Evolutionary conservation across 2,888 invertebrate genomes (phyloP).

Genomic region (Andrena hattorfiana): DNA sequence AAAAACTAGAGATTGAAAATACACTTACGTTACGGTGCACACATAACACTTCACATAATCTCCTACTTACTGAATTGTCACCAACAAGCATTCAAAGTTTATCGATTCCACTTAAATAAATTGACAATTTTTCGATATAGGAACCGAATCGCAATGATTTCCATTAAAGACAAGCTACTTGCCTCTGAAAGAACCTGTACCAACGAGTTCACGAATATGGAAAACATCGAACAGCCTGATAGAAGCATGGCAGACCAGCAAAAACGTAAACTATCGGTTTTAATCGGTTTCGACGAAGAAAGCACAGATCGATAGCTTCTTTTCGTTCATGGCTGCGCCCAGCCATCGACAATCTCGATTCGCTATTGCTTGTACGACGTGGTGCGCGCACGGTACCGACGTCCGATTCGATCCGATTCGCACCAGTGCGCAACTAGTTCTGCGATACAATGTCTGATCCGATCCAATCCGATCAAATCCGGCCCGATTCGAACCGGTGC

Average conservation of each 20-base stretch:
- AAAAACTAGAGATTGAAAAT: too few relatives aligned
- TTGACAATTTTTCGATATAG: too few relatives aligned
- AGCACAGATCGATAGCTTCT: conserved; percentile 42
- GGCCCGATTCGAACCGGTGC: conserved; percentile 61
- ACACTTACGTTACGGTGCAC: too few relatives aligned
- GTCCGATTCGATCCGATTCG: conserved; percentile 67
- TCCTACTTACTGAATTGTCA: too few relatives aligned
- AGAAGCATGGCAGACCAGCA: background rate
- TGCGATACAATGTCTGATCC: conserved; percentile 66
- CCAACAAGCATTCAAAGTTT: too few relatives aligned
- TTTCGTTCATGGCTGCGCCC: conserved; percentile 32
- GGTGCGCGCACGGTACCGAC: conserved; percentile 55
- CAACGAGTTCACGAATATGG: background rate
- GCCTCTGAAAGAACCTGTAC: background rate
- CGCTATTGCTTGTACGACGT: conserved; percentile 51
- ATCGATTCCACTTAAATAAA: too few relatives aligned
- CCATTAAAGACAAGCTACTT: background rate
- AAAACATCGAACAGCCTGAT: background rate
- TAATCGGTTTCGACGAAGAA: background rate
- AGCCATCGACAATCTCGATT: conserved; percentile 54
- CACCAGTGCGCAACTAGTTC: conserved; percentile 66
- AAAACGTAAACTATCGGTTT: conserved; percentile 1
- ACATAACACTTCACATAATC: too few relatives aligned
- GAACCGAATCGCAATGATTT: too few relatives aligned
- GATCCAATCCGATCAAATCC: conserved; percentile 66